Base-by-base conservation (phyloP, 1,140 invertebrate species). In the Leptinotarsa defecta region DNA sequence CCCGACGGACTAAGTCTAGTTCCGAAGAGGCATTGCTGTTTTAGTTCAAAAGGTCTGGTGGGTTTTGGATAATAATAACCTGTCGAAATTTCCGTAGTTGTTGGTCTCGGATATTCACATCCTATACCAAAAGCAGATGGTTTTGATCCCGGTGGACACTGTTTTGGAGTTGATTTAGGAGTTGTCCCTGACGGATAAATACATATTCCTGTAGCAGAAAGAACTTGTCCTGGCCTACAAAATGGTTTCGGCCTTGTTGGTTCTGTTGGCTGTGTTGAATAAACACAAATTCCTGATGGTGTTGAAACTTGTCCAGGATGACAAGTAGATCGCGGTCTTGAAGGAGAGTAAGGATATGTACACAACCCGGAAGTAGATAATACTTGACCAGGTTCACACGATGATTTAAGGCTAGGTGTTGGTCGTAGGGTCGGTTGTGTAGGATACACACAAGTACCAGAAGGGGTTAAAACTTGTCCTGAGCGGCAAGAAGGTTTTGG, bases 91-190 rank as follows among this genome's bases (percentile, higher is more conserved):
- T 48, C 48, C 48, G 27, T 6, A 15, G 49, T 74, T 48, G 77
- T 65, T 48, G 74, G 74, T 71, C 68, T 75, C 17, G 64, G 43
- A 74, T 43, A 73, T 63, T 77, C 76, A 65, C 76, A 77, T 22
- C 48, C 68, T 62, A 8, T 52, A 15, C 77, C 77, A 27, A 48
- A 64, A 11, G 71, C 43, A 4, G 74, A 74, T 15, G 43, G 62
- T 17, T 70, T 57, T 71, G 68, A 68, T 6, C 74, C 74, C n/a
- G 74, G 69, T 19, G 77, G 77, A 68, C 77, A 75, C 19, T 20
- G 48, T 74, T 65, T 69, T 27, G 73, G 20, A 27, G 71, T 43
- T 17, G 75, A 15, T 52, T 70, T 22, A 57, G 52, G 13, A 57
- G 4, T 57, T 57, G 17, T n/a, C 15, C 15, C 15, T 57, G 52